A percentile compares a stretch with the other conserved stretches of the same genome.
These are phyloP conservation scores for Rhinolophus ferrumequinum DNA, from an alignment of 2,113 vertebrate species.

Conservation along the genomic window DNA sequence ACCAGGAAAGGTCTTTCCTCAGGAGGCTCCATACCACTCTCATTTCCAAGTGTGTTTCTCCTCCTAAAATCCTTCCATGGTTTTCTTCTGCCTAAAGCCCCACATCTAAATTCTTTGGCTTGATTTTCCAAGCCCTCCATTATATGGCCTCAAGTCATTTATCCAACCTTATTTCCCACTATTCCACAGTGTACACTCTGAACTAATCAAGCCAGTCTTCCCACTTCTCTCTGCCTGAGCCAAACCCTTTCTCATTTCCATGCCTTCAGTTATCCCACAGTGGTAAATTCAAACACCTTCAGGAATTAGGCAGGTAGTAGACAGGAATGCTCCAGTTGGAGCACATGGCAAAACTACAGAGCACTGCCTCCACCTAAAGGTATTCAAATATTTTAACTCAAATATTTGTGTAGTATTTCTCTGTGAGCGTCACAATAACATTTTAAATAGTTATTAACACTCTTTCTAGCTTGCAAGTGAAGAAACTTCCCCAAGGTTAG, in stretches of 20 bases:
- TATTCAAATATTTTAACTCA: conserved; percentile 41
- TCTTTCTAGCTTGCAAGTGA: conserved; percentile 20
- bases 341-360: not conserved
- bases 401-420: conserved; percentile 33
- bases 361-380: not conserved
- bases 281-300: conserved; percentile 41
- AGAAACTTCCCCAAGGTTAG: conserved; percentile 11
- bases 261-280: not conserved
- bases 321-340: not conserved
- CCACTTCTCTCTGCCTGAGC: conserved; percentile 25
- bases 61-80: not conserved
- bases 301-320: conserved; percentile 29
- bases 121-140: conserved; percentile 37
- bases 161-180: conserved; percentile 47
- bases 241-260: not conserved
- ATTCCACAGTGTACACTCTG: not conserved
- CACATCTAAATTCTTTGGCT: conserved; percentile 40
- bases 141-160: conserved; percentile 56
- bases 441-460: conserved; percentile 35
- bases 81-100: conserved; percentile 52
- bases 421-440: conserved; percentile 1
- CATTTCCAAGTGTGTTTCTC: conserved; percentile 9
- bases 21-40: not conserved
- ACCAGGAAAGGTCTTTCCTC: conserved; percentile 11
- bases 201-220: conserved; percentile 59